phyloP scores from a whole-genome alignment of 2,113 vertebrate genomes.

The Gambusia holbrooki region DNA sequence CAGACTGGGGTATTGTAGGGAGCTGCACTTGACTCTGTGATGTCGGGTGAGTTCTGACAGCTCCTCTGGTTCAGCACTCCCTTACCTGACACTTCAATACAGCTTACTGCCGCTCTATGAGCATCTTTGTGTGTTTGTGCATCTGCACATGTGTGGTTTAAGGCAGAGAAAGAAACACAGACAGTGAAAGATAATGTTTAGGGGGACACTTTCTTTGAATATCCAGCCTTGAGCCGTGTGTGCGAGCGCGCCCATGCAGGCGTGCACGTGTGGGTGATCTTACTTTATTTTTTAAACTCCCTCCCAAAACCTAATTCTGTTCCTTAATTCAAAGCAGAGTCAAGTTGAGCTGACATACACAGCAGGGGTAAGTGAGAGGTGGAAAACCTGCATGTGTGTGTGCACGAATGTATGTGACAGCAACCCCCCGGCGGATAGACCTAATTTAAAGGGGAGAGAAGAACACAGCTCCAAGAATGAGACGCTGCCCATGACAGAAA shows the following conservation, averaged over 20 bases:
- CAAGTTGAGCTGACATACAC: constrained; percentile 63
- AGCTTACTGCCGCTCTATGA: constrained; percentile 43
- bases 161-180: constrained; percentile 5
- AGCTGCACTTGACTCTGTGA: constrained; percentile 55
- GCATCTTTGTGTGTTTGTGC: constrained; percentile 7
- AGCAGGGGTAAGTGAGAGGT: constrained; percentile 51
- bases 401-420: constrained; percentile 55
- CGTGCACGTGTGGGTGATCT: constrained; percentile 3
- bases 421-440: constrained; percentile 73
- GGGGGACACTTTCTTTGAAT: constrained; percentile 36
- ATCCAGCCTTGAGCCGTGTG: constrained; percentile 20
- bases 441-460: constrained; percentile 78
- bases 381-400: constrained; percentile 11
- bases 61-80: constrained; percentile 60
- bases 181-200: constrained; percentile 16
- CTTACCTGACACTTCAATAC: constrained; percentile 66
- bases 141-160: constrained; percentile 10
- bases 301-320: constrained; percentile 61
- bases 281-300: constrained; percentile 37
- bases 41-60: constrained; percentile 67
- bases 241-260: neutral
- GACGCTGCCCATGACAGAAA: constrained; percentile 59
- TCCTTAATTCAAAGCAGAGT: constrained; percentile 75
- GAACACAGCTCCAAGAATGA: constrained; percentile 64
- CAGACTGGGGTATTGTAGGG: constrained; percentile 50